Base-by-base conservation (phyloP, 1,140 invertebrate species). In the Leucophenga varia region DNA sequence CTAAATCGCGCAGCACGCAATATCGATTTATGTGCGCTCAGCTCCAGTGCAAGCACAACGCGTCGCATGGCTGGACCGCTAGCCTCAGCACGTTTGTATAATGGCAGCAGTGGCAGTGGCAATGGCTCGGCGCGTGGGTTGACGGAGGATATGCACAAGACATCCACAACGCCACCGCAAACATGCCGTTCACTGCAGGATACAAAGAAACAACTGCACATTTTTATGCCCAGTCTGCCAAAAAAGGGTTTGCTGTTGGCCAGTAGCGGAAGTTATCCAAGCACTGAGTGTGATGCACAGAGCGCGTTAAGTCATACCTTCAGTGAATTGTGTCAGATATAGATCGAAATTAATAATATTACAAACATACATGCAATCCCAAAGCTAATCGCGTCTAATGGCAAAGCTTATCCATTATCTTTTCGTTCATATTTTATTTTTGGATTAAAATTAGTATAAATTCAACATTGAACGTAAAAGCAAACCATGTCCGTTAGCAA, bases 141-240 rank as follows among this genome's bases (percentile, higher is more conserved):
- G 54, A 59, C 2, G 43, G 65, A 1, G 52, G 46, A 5, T 17
- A n/a, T 55, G 41, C 8, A 21, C 18, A 17, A 32, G 12, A 20
- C 13, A 30, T 30, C 7, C 25, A 30, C 25, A 45, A 21, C n/a
- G 16, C 34, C 34, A 35, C 34, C 52, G 2, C 31, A 31, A 2
- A 45, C 20, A n/a, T 16, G 13, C 44, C 42, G 36, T 46, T 35
- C 55, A 59, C 8, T 60, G 37, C 12, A 59, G 14, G 49, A 55
- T 32, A 13, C 49, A 16, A 55, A 65, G 9, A 74, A 72, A 28
- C 71, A 74, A 46, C 22, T 74, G 17, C 71, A 74, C 49, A 74
- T 74, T 16, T 74, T 74, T 20, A 74, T 74, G 71, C 71, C 71
- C 25, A 74, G 64, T 35, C 37, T 74, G 43, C 67, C 71, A 10